Percentiles rank a stretch among this genome's conserved stretches.
phyloP scores from a whole-genome alignment of 2,888 invertebrate species.

The Dugesia japonica region DNA sequence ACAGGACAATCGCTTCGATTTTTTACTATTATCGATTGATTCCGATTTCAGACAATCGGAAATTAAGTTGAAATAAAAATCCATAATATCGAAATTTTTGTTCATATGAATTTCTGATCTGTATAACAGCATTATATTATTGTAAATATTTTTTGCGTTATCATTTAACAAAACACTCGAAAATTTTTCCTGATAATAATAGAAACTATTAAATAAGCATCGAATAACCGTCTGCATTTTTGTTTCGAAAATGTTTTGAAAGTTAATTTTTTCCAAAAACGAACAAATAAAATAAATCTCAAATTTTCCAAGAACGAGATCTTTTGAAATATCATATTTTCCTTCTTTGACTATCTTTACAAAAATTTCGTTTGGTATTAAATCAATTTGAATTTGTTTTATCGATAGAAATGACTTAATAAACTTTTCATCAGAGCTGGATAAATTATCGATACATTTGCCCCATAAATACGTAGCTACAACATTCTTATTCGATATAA shows the following conservation, averaged over 20 bases:
- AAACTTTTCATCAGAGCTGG: neutral
- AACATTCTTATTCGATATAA: neutral
- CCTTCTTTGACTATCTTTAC: neutral
- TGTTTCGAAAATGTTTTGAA: neutral
- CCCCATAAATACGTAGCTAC: neutral
- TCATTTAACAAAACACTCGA: neutral
- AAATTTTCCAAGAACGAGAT: neutral
- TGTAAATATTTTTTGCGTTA: neutral
- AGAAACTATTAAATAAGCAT: neutral
- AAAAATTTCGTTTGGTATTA: neutral
- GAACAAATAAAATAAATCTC: constrained; percentile 4
- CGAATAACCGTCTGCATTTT: neutral
- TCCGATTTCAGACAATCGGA: neutral
- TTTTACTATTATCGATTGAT: neutral
- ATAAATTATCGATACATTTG: neutral
- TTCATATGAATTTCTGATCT: neutral
- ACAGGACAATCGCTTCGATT: neutral
- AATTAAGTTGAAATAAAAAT: neutral
- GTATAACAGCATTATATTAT: neutral
- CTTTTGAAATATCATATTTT: neutral
- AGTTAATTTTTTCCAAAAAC: neutral
- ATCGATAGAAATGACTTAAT: neutral
- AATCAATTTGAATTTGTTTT: neutral
- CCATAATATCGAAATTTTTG: neutral
- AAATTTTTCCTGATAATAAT: neutral